These are phyloP conservation scores for Adelphocoris suturalis DNA, from an alignment of 2,888 invertebrate species.

Conservation along the genomic window DNA sequence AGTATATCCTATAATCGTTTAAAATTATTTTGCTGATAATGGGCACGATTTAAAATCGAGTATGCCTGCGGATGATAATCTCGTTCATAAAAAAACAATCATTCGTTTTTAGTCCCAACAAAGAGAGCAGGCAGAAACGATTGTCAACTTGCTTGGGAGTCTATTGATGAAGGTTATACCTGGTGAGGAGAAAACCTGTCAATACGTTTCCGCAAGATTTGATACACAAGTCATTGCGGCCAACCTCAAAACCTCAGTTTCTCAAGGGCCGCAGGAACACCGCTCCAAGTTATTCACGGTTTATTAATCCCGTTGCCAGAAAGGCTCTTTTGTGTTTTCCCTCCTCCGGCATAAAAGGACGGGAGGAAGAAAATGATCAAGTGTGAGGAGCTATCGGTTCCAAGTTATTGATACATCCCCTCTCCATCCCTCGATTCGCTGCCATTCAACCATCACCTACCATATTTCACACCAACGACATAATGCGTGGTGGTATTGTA, in stretches of 20 bases:
- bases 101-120: constrained; percentile 25
- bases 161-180: constrained; percentile 58
- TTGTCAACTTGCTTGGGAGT: constrained; percentile 5
- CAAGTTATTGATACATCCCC: constrained; percentile 59
- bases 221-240: constrained; percentile 68
- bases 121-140: constrained; percentile 26
- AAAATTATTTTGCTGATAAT: no score
- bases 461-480: constrained; percentile 57
- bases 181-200: constrained; percentile 58
- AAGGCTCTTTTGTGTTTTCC: constrained; percentile 40
- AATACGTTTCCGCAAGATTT: constrained; percentile 68
- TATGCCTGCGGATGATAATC: not conserved
- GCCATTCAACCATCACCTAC: constrained; percentile 40
- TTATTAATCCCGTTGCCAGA: constrained; percentile 59
- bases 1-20: no score
- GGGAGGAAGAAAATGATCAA: constrained; percentile 40
- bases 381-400: constrained; percentile 63
- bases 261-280: constrained; percentile 34
- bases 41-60: not conserved
- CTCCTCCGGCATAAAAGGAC: not conserved
- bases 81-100: not conserved
- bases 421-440: not conserved
- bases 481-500: constrained; percentile 43
- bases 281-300: constrained; percentile 64
- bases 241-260: constrained; percentile 46